A percentile compares a stretch with the other conserved stretches of the same genome.
These are phyloP conservation scores for Bibio marci DNA, from an alignment of 2,888 invertebrate species.

Conservation along the genomic window DNA sequence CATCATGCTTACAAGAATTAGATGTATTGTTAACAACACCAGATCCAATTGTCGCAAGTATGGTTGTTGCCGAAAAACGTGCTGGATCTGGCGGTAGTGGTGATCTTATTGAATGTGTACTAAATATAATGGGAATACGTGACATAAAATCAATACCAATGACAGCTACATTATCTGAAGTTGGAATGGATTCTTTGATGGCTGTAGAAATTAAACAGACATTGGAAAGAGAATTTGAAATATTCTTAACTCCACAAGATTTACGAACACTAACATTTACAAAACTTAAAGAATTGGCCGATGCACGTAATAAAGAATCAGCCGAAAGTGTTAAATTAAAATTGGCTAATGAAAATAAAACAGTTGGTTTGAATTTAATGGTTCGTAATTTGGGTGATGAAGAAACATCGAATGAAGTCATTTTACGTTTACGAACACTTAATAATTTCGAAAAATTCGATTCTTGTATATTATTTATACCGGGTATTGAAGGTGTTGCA, in stretches of 20 bases:
- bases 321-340: slow-evolving; percentile 17
- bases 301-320: slow-evolving; percentile 14
- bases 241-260: slow-evolving; percentile 72
- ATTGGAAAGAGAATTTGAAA: slow-evolving; percentile 73
- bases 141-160: slow-evolving; percentile 52
- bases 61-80: slow-evolving; percentile 75
- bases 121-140: slow-evolving; percentile 47
- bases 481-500: slow-evolving; percentile 51
- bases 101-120: slow-evolving; percentile 55
- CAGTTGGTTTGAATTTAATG: too few species aligned
- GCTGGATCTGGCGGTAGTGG: slow-evolving; percentile 39
- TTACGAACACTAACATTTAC: slow-evolving; percentile 51
- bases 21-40: slow-evolving; percentile 57
- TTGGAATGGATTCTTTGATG: slow-evolving; percentile 96
- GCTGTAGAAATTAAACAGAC: slow-evolving; percentile 91
- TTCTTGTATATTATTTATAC: slow-evolving; percentile 35
- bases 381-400: too few species aligned
- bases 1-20: slow-evolving; percentile 59
- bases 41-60: slow-evolving; percentile 54
- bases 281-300: slow-evolving; percentile 11
- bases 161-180: slow-evolving; percentile 62
- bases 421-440: slow-evolving; percentile 33
- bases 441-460: slow-evolving; percentile 11
- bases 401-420: too few species aligned
- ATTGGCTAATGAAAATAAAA: too few species aligned